Conservation (phyloP, 53 echinoderm and acorn worm genomes). For the Patiria pectinifera region DNA sequence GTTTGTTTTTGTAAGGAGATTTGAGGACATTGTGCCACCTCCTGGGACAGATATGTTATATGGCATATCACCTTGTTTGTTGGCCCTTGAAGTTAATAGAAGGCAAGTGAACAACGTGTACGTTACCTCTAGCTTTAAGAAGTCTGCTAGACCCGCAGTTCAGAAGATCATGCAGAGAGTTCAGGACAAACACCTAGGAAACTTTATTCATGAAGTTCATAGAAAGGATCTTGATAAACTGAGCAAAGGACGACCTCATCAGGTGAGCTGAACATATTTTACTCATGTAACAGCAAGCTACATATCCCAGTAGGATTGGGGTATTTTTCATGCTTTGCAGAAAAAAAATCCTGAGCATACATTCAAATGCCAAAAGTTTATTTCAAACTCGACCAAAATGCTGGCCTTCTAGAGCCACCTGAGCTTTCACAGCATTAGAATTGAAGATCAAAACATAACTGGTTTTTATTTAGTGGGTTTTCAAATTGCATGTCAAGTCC, state of each 20-base stretch:
- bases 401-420: too few species aligned
- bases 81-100: slow-evolving; percentile 70
- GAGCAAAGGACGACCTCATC: slow-evolving; percentile 76
- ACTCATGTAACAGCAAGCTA: background rate
- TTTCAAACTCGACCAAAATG: too few species aligned
- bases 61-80: slow-evolving; percentile 85
- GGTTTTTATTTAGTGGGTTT: too few species aligned
- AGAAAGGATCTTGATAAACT: slow-evolving; percentile 68
- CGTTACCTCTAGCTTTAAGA: slow-evolving; percentile 61
- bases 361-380: too few species aligned
- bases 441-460: too few species aligned
- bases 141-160: slow-evolving; percentile 70
- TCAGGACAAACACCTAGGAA: slow-evolving; percentile 47
- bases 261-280: slow-evolving; percentile 64
- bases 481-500: too few species aligned
- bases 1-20: slow-evolving; percentile 8
- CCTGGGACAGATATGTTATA: slow-evolving; percentile 76
- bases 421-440: too few species aligned
- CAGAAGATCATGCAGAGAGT: slow-evolving; percentile 57
- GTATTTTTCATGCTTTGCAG: too few species aligned
- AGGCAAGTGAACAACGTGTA: slow-evolving; percentile 70
- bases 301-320: background rate
- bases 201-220: slow-evolving; percentile 53
- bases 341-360: too few species aligned
- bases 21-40: background rate